Conservation (phyloP, 2,113 vertebrate species). For the Pachyramphus minor region DNA sequence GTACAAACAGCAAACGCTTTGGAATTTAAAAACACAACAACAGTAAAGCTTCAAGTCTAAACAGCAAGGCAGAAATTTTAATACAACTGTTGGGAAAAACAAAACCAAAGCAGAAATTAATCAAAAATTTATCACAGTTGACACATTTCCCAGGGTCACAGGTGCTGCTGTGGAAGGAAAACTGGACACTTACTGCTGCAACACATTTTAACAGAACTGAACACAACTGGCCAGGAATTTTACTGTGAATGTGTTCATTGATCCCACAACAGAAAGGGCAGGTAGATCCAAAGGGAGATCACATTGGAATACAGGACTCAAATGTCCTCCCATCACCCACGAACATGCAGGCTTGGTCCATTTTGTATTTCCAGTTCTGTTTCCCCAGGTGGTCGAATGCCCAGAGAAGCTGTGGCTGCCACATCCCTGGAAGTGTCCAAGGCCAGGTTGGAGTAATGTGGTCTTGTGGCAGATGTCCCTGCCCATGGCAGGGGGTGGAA, state of each 20-base stretch:
- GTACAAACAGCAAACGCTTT: background rate
- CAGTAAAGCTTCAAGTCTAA: background rate
- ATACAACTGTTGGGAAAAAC: background rate
- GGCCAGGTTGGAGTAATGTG: background rate
- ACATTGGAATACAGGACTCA: background rate
- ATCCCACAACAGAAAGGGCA: background rate
- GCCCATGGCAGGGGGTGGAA: background rate
- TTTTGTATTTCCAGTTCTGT: background rate
- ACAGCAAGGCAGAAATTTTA: background rate
- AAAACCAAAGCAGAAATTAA: background rate
- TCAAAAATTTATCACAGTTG: background rate
- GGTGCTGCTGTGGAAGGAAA: background rate
- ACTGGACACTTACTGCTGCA: background rate
- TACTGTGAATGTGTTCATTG: background rate
- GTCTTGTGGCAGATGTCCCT: background rate
- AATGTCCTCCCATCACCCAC: background rate
- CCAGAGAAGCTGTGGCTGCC: background rate
- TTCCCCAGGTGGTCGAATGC: background rate
- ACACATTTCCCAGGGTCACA: background rate
- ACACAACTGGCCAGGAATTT: background rate
- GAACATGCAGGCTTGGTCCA: background rate
- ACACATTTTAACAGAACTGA: background rate
- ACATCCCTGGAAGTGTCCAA: background rate
- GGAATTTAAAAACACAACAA: background rate
- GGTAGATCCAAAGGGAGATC: fast-evolving